These are phyloP conservation scores for Vollenhovia emeryi DNA, from an alignment of 1,140 invertebrate genomes.

Conservation along the genomic window DNA sequence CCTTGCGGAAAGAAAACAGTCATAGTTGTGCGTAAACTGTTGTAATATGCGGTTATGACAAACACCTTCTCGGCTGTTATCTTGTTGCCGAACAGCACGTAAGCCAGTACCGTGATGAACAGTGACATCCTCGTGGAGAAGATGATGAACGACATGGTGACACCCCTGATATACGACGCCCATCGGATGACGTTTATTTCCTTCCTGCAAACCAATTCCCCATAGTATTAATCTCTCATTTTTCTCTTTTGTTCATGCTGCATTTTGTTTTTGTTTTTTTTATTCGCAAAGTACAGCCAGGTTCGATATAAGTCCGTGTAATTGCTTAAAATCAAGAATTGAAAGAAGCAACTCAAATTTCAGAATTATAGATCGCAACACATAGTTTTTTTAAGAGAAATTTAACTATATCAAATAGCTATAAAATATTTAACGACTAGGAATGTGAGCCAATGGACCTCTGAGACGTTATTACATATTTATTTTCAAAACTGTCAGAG, in stretches of 20 bases:
- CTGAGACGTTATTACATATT: too few species aligned
- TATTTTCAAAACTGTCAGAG: too few species aligned
- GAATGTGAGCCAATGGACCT: neutral
- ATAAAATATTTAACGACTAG: neutral
- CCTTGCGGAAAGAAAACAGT: constrained; percentile 91
- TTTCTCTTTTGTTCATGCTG: neutral
- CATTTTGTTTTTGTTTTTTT: neutral
- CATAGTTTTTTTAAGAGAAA: neutral
- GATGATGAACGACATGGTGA: constrained; percentile 89
- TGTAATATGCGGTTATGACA: constrained; percentile 91
- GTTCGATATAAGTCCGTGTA: neutral
- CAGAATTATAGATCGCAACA: neutral
- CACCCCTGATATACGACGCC: constrained; percentile 89
- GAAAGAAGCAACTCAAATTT: neutral
- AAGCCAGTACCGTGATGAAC: constrained; percentile 92
- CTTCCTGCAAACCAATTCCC: constrained; percentile 83
- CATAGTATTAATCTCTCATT: neutral
- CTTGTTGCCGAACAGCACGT: constrained; percentile 88
- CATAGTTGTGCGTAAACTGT: constrained; percentile 90
- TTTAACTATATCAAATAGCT: neutral
- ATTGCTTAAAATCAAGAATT: neutral
- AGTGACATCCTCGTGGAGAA: constrained; percentile 92
- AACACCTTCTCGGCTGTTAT: constrained; percentile 91
- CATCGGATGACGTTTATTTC: constrained; percentile 89
- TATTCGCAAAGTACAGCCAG: neutral